These are phyloP conservation scores for Malurus alboscapulatus DNA, from an alignment of 2,113 vertebrate species.

Conservation along the genomic window DNA sequence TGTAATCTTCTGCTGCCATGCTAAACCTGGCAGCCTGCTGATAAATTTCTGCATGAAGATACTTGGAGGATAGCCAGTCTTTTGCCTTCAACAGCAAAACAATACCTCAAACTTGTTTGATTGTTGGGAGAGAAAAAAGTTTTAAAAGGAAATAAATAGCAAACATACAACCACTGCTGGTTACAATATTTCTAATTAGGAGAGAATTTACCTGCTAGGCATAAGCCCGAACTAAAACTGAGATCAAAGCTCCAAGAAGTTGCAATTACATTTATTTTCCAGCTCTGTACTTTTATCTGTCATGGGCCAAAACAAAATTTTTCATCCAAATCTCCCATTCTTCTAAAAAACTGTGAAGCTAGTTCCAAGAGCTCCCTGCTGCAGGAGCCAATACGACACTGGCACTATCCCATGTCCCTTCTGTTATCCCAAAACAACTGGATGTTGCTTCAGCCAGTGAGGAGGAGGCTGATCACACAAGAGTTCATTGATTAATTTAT, in stretches of 20 bases:
- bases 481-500: background rate
- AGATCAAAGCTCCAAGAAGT: background rate
- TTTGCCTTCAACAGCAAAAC: background rate
- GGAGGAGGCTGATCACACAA: rapidly evolving
- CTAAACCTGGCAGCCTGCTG: constrained; percentile 30
- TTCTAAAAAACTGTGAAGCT: background rate
- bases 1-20: background rate
- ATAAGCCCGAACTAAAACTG: background rate
- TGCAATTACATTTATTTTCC: background rate
- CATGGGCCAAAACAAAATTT: background rate
- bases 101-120: background rate
- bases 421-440: no score
- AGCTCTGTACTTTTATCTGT: background rate
- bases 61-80: background rate
- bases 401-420: background rate
- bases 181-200: background rate
- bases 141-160: background rate
- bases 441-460: background rate
- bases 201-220: background rate
- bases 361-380: background rate
- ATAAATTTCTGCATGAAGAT: constrained; percentile 38
- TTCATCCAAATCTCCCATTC: background rate
- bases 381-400: no score
- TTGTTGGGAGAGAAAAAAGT: background rate
- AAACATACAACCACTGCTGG: background rate